These are phyloP conservation scores for Saccopteryx leptura DNA, from an alignment of 2,113 vertebrate species.

Conservation along the genomic window DNA sequence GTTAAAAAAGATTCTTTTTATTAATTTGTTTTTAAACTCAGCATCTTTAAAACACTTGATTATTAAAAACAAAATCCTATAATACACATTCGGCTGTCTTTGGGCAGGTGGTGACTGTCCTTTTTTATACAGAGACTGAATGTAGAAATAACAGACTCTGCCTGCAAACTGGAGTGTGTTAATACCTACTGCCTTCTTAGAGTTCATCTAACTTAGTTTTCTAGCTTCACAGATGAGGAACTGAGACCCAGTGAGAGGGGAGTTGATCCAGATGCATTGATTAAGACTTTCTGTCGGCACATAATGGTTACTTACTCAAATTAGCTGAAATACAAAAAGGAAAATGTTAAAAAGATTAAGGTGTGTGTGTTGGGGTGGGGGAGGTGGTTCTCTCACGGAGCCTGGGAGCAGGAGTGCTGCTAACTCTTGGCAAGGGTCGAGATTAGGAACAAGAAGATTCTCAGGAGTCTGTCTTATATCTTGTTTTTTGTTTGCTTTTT, in stretches of 20 bases:
- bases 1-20: constrained; percentile 60
- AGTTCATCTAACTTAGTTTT: not conserved
- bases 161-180: not conserved
- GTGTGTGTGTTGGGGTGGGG: not conserved
- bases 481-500: not conserved
- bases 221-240: not conserved
- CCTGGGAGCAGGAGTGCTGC: not conserved
- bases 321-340: not conserved
- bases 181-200: not conserved
- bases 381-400: not conserved
- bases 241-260: not conserved
- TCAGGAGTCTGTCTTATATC: not conserved
- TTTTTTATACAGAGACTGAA: constrained; percentile 26
- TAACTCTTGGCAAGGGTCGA: not conserved
- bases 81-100: not conserved
- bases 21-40: constrained; percentile 59
- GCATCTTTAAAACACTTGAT: constrained; percentile 60
- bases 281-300: not conserved
- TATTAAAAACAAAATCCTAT: constrained; percentile 30
- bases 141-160: not conserved
- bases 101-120: not conserved
- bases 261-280: constrained; percentile 2
- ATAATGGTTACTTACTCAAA: not conserved
- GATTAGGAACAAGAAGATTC: not conserved
- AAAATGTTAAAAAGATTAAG: not conserved